Evolutionary conservation across 2,797 vertebrate genomes (phyloP), one percentile per base, ranked within the genome.

Genomic region (Eurystomus glaucurus): DNA sequence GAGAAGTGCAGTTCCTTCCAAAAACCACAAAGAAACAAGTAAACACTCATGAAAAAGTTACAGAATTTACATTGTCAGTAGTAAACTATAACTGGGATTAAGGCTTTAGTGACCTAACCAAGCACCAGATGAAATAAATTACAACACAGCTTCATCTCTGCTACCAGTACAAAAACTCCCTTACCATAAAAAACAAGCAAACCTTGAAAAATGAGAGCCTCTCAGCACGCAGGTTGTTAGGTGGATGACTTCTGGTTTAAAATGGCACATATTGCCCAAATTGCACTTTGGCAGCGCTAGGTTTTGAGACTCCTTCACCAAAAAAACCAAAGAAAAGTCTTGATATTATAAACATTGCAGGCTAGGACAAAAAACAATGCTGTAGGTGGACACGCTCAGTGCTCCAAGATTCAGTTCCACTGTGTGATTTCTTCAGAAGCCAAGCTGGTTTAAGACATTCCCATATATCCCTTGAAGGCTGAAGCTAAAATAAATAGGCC

Each of bases 401-500:
- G 64, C 64, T 80, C 48, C 75, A 77, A 62, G 31, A 79, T 77
- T 88, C 71, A 45, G 51, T 69, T 88, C 68, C 60, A 85, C 25
- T 21, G 3, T 26, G 29, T 28, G 58, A 70, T 88, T 85, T 70
- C 87, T 88, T 65, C 75, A 85, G 78, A 85, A 48, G 66, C 31
- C 85, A 82, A 95, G 43, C 62, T 62, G 51, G 16, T 79, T 93
- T 85, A 76, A 82, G 55, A 61, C 54, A 52, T 50, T 92, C 37
- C 68, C 57, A 84, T 33, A 43, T 8, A 87, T 5, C 37, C 70
- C 91, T 93, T 89, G 54, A 89, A 94, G 93, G 74, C 70, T 79
- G 31, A 79, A 94, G 35, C 51, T 69, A 89, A 93, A 91, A 91
- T 77, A 93, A 96, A 91, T 11, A 84, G 70, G 85, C 26, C 46